Evolutionary conservation across 2,797 vertebrate species (phyloP), one percentile per base, ranked within the genome.

Genomic region (Cossypha niveicapilla): DNA sequence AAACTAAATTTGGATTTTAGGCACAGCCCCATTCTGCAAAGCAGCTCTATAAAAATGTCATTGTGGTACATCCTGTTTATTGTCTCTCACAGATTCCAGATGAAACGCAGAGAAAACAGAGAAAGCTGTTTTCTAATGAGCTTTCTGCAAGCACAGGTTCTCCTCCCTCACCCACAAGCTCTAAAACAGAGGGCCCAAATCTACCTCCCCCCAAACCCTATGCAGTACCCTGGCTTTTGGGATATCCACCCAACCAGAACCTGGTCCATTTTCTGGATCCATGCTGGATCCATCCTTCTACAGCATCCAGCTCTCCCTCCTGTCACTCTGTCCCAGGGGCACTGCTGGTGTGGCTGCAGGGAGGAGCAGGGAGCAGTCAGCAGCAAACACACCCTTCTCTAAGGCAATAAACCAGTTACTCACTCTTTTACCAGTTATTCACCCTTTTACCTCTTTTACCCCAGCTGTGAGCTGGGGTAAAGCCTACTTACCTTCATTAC

Each of bases 41-140:
- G 63, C 67, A 88, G 41, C 47, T 91, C 86, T 62, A 88, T 96
- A 93, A 95, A 95, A 93, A 92, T 85, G 90, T 85, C 93, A 74
- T 30, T 54, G 39, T 5, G 3, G 78, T 81, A 60, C 65, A 91
- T 92, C 71, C 88, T 93, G 93, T 87, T 95, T 94, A 93, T 92
- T 94, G 74, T 93, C 81, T 88, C 47, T 92, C 3, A 4, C 27
- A 78, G 76, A 32, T 54, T 70, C 62, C 92, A 82, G 27, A 94
- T 93, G 63, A 94, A 94, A 92, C 61, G 30, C 54, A 39, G 39
- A 39, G 39, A 39, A 39, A 15, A 39, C 39, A 54, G 14, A 86
- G 16, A 78, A 27, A 89, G 28, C 14, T 63, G 42, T 75, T 93
- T 93, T 60, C 39, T 56, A 78, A 48, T 1, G 3, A 78, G 50